Conservation (phyloP, 2,888 invertebrate species). For the Tipula unca region DNA sequence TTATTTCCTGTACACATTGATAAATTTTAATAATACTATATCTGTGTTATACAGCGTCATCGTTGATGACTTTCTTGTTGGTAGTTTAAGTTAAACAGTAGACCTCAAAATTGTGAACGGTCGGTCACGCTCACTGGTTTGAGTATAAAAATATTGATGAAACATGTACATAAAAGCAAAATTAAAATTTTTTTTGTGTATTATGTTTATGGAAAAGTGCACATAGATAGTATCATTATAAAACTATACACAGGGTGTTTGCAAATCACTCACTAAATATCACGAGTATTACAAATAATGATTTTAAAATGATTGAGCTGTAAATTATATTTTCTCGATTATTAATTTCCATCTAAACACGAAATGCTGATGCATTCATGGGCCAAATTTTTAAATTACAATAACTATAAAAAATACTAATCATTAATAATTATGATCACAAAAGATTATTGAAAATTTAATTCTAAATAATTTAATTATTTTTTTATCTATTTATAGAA, state of each 20-base stretch:
- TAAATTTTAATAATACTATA: neutral
- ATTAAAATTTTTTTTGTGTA: neutral
- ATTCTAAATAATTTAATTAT: neutral
- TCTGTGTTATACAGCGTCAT: neutral
- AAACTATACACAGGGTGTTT: neutral
- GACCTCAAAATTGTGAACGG: neutral
- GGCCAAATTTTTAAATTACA: too few relatives aligned
- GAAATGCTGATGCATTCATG: too few relatives aligned
- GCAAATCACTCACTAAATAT: neutral
- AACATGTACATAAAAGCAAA: neutral
- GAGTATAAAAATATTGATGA: neutral
- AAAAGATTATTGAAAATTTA: neutral
- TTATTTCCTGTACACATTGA: neutral
- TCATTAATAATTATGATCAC: too few relatives aligned
- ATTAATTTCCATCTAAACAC: too few relatives aligned
- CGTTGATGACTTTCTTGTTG: neutral
- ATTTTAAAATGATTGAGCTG: too few relatives aligned
- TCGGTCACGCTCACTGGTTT: neutral
- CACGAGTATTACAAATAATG: neutral
- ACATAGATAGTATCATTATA: neutral
- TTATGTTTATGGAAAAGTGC: neutral
- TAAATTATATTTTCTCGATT: too few relatives aligned
- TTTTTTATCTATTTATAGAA: conserved; percentile 31
- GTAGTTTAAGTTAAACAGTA: neutral
- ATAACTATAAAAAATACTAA: too few relatives aligned